Base-by-base conservation (phyloP, 2,113 vertebrate genomes). In the Cinclus cinclus region DNA sequence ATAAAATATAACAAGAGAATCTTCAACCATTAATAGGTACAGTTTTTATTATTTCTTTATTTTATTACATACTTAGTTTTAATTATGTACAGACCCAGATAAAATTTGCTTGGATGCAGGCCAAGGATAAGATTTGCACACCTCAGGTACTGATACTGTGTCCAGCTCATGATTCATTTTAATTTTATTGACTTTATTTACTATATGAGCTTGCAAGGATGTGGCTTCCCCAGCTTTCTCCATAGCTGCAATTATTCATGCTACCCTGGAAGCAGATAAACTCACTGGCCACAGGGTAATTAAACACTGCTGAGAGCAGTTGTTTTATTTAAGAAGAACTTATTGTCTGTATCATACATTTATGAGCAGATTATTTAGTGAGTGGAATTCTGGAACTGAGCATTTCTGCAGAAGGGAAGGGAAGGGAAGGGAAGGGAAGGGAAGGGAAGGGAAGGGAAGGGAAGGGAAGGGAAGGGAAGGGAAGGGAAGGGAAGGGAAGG, bases 141-240 rank as follows among this genome's bases (percentile, higher is more conserved):
- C 27, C 42, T 77, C 47, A 84, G 52, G 37, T 82, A 25, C 27
- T 42, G 53, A 42, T 46, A 56, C 6, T 1, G 0, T 77, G 63
- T 78, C 73, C 41, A 42, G n/a, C 46, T 71, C 35, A 13, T 37
- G 33, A 49, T 75, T 85, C 28, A 52, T 93, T 90, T 89, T 25
- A 20, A 63, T 88, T 89, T 83, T 80, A 65, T 67, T 90, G 83
- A 20, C 27, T 89, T 83, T 91, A 83, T 92, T 95, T 86, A 74
- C 42, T 77, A 1, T 13, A 55, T 77, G 47, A 39, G 46, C 46
- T 67, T 59, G 46, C 15, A 67, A 58, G 50, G 68, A 59, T 37
- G 79, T 46, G 46, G 35, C 42, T 90, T 80, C 44, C 42, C 25
- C 37, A 11, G 12, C 41, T 47, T 80, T 67, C 67, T 85, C 50